A percentile compares a stretch with the other conserved stretches of the same genome.
Evolutionary conservation across 1,140 invertebrate species (phyloP).

Genomic region (Drosophila kanapiae): DNA sequence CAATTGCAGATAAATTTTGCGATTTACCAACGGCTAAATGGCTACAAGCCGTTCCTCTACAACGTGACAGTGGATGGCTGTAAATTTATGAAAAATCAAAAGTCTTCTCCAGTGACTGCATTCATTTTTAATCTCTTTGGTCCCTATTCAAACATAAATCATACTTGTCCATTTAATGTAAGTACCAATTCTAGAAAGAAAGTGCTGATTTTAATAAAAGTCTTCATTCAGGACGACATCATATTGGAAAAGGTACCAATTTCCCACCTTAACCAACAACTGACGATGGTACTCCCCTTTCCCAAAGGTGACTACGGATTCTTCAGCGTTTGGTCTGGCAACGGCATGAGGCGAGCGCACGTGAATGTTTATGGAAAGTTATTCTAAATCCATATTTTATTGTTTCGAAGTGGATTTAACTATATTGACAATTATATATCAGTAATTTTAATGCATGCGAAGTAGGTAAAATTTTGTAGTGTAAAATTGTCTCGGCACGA

Average conservation of each 20-base stretch:
- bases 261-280: neutral
- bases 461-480: neutral
- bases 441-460: neutral
- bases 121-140: neutral
- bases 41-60: constrained; percentile 5
- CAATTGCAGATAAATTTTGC: neutral
- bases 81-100: neutral
- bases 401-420: no score
- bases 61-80: constrained; percentile 4
- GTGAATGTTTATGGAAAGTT: constrained; percentile 4
- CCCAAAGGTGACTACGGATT: constrained; percentile 7
- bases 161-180: constrained; percentile 9
- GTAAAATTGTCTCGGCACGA: neutral
- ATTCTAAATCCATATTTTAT: no score
- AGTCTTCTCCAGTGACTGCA: neutral
- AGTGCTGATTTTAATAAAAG: neutral
- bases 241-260: neutral
- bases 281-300: neutral
- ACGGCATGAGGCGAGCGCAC: neutral
- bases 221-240: neutral
- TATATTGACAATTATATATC: neutral
- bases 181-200: neutral
- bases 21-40: neutral
- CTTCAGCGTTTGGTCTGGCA: neutral
- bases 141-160: constrained; percentile 8